Conservation (phyloP, 1,140 invertebrate genomes). For the Yoshiicerus persimilis region DNA sequence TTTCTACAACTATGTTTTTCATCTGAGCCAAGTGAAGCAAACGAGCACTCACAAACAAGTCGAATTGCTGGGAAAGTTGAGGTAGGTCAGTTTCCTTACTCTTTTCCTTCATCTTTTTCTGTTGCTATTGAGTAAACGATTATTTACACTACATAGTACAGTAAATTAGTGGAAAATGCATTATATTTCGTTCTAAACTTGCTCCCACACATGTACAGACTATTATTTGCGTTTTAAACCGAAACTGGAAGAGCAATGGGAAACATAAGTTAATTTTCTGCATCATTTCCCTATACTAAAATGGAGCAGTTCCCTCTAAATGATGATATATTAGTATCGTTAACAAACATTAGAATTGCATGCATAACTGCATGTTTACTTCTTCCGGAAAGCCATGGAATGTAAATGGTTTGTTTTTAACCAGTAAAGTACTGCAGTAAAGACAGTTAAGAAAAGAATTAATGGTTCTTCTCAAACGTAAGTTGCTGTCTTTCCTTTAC, state of each 20-base stretch:
- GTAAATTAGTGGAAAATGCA: neutral
- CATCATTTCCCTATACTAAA: neutral
- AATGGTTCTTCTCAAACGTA: neutral
- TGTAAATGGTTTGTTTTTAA: neutral
- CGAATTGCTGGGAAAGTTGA: slow-evolving; percentile 14
- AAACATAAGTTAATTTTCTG: neutral
- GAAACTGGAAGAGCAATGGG: neutral
- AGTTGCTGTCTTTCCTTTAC: neutral
- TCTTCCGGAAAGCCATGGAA: neutral
- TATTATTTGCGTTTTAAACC: neutral
- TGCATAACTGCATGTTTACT: neutral
- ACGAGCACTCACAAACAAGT: neutral
- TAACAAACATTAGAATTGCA: neutral
- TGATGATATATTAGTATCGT: neutral
- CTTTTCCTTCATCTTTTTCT: neutral
- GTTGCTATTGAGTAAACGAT: neutral
- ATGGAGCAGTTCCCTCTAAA: neutral
- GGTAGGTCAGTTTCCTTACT: neutral
- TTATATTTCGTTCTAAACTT: neutral
- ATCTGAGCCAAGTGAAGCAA: neutral
- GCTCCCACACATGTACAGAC: neutral
- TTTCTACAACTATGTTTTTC: neutral
- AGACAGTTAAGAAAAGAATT: neutral
- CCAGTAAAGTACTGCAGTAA: neutral
- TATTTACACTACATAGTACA: neutral